Evolutionary conservation across 2,797 vertebrate genomes (phyloP), one percentile per base, ranked within the genome.

Genomic region (Hemibagrus guttatus): DNA sequence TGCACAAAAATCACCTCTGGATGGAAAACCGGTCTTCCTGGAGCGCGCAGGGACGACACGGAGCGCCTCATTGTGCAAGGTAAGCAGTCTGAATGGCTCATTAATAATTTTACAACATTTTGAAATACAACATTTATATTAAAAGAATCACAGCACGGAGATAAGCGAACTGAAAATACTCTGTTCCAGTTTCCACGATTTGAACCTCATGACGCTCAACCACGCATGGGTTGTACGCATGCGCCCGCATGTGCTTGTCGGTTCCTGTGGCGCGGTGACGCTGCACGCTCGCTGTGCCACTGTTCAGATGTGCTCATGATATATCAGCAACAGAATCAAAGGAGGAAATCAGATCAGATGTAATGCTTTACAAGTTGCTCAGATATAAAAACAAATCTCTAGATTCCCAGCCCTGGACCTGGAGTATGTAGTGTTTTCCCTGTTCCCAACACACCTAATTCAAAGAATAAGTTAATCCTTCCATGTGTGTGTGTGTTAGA

Each of bases 51-150:
- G 91, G 93, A 92, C 91, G 92, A 90, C 92, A 49, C 8, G 90
- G 86, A 90, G 89, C 92, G 91, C 93, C 88, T 61, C 82, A 93
- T 93, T 93, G 94, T 94, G 90, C 92, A 94, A 95, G 95, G 95
- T 96, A 95, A 87, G 95, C 92, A 13, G 46, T 63, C 76, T 85
- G 35, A 49, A 74, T 42, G 2, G 0, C 66, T 9, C 61, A 17
- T 54, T 52, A 23, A 54, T 35, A 54, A 7, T 23, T 54, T 21
- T 21, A 49, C 61, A 66, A 28, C 23, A 17, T 6, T 35, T 6
- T 8, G 58, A 28, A 2, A 68, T 39, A 28, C 23, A 17, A 49
- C 39, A 42, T 80, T 49, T 49, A 7, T 49, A 49, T 49, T 49
- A 49, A 49, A 39, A 0, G 8, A 42, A 42, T 23, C 31, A 49